Percentiles rank a stretch among this genome's conserved stretches.
These are phyloP conservation scores for Paradoxurus hermaphroditus DNA, from an alignment of 2,113 vertebrate species.

Conservation along the genomic window DNA sequence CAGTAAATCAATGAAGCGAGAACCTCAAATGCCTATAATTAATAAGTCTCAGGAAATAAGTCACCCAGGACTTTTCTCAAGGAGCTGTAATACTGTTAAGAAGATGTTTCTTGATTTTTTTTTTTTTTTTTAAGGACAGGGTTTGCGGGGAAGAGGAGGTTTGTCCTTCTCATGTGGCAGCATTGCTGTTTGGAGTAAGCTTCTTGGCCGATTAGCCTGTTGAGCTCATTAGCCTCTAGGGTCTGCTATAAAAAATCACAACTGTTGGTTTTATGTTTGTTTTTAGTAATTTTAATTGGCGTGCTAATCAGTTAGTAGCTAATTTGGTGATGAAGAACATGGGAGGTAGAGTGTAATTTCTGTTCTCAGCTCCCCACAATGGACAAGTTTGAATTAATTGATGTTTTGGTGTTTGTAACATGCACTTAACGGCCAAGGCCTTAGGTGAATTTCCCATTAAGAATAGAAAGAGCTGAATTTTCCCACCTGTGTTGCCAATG, in stretches of 20 bases:
- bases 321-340: slow-evolving; percentile 69
- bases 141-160: not conserved
- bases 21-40: not conserved
- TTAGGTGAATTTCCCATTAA: slow-evolving; percentile 68
- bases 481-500: slow-evolving; percentile 50
- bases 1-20: slow-evolving; percentile 22
- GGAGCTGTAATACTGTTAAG: not conserved
- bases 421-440: slow-evolving; percentile 65
- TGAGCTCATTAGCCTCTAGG: slow-evolving; percentile 61
- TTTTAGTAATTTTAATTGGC: slow-evolving; percentile 70
- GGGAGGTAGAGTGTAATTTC: slow-evolving; percentile 57
- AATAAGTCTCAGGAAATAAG: slow-evolving; percentile 7
- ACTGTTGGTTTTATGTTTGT: slow-evolving; percentile 68
- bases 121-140: not conserved
- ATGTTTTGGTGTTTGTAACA: slow-evolving; percentile 69
- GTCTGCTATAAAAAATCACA: slow-evolving; percentile 61
- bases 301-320: slow-evolving; percentile 67
- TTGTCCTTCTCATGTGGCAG: not conserved
- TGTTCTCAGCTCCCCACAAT: slow-evolving; percentile 58
- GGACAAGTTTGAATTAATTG: slow-evolving; percentile 71
- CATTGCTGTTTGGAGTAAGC: not conserved
- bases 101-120: not conserved
- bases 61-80: not conserved
- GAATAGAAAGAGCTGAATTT: slow-evolving; percentile 55
- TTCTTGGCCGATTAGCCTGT: slow-evolving; percentile 9